Percentiles rank a stretch among this genome's conserved stretches.
These are phyloP conservation scores for Strigamia transsilvanica DNA, from an alignment of 2,888 invertebrate genomes.

Conservation along the genomic window DNA sequence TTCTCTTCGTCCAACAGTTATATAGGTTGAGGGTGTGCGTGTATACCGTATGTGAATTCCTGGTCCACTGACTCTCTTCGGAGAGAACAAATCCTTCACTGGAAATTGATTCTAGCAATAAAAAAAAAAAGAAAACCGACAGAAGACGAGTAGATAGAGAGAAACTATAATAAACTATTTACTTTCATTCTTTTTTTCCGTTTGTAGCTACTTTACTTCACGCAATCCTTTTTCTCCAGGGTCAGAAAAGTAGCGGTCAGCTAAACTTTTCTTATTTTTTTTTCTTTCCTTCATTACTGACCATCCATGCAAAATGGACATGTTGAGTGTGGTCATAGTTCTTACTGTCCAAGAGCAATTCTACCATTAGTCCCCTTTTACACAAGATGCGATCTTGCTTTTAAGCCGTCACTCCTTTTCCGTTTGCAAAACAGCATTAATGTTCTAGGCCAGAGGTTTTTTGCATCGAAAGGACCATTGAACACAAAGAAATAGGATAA, in stretches of 20 bases:
- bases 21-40: slow-evolving; percentile 16
- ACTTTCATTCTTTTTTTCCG: not conserved
- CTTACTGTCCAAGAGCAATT: slow-evolving; percentile 15
- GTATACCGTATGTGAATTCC: slow-evolving; percentile 13
- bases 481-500: not conserved
- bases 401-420: slow-evolving; percentile 21
- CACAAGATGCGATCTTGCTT: slow-evolving; percentile 15
- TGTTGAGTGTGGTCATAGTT: slow-evolving; percentile 25
- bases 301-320: slow-evolving; percentile 26
- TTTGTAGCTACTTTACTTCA: slow-evolving; percentile 1
- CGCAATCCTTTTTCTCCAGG: slow-evolving; percentile 5
- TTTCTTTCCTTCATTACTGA: slow-evolving; percentile 4
- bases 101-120: slow-evolving; percentile 16
- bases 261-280: not conserved
- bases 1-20: slow-evolving; percentile 21
- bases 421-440: slow-evolving; percentile 20
- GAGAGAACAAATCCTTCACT: slow-evolving; percentile 26
- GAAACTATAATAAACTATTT: slow-evolving; percentile 26
- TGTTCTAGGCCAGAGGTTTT: not conserved
- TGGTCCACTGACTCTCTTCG: slow-evolving; percentile 21
- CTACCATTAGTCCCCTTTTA: slow-evolving; percentile 26
- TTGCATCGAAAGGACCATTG: not conserved
- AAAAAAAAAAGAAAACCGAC: slow-evolving; percentile 30
- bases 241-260: not conserved
- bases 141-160: slow-evolving; percentile 15